Base-by-base conservation (phyloP, 2,888 invertebrate genomes). In the Dascillus cervinus region DNA sequence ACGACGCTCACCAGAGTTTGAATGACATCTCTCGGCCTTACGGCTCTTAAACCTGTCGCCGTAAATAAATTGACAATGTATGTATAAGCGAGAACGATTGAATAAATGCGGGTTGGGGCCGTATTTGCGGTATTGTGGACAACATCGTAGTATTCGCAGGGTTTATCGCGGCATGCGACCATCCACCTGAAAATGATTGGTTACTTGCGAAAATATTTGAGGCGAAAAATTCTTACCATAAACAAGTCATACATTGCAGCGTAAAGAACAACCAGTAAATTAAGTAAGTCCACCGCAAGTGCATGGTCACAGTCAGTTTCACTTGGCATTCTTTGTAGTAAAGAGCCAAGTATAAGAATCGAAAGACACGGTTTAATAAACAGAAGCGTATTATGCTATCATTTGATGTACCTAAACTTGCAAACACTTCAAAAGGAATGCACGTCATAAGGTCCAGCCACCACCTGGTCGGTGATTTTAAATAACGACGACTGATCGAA, bases 371-470 rank as follows among this genome's bases (percentile, higher is more conserved):
- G 27, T 46, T 46, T 11, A 6, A 12, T 21, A 31, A 26, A 26
- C 3, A 28, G 14, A 31, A 40, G 33, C 17, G 26, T n/a, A 26
- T 9, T n/a, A 15, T 15, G 3, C 4, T 10, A 15, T n/a, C 9
- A 12, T 19, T 15, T 3, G 3, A 10, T 4, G 31, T 39, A 6
- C 29, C 10, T 15, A 26, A 22, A 2, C 11, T 15, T 3, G 17
- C 26, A 15, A 50, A 17, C 3, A 39, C 10, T 9, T 49, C 46
- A 6, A 47, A 26, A n/a, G 51, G 51, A n/a, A 50, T 15, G 4
- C 32, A 23, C 3, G 41, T 39, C 3, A 49, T 21, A 6, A 49
- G 11, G 13, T 47, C 43, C 4, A 48, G 23, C 48, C 49, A 50
- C 25, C 48, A 52, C 5, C 13, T 25, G 1, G 15, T 9, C 9